phyloP scores from a whole-genome alignment of 2,888 invertebrate species.

The Chaitophorus viminalis region DNA sequence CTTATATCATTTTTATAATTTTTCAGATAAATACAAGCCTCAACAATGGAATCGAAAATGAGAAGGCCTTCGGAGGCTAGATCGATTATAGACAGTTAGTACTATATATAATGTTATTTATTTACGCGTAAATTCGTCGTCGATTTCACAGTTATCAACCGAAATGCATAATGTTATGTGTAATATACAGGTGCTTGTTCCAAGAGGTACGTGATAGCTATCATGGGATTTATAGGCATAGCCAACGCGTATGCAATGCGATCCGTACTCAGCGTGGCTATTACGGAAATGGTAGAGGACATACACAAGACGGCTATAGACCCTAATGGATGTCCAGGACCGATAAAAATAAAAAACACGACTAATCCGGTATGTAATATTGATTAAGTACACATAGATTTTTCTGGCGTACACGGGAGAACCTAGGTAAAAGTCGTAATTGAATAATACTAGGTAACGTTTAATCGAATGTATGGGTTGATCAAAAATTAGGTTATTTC shows the following conservation, averaged over 20 bases:
- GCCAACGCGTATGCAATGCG: conserved; percentile 69
- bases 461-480: too few species aligned
- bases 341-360: conserved; percentile 64
- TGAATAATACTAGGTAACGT: too few species aligned
- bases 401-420: background rate
- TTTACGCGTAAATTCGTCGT: background rate
- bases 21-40: conserved; percentile 4
- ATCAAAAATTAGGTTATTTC: too few species aligned
- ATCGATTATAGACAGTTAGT: conserved; percentile 55
- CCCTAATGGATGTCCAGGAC: conserved; percentile 71
- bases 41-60: conserved; percentile 43
- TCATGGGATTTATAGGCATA: conserved; percentile 69
- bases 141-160: background rate
- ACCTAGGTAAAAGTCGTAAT: background rate
- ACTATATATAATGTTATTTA: background rate
- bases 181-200: conserved; percentile 64
- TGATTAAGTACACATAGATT: too few species aligned
- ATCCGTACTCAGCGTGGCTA: conserved; percentile 68
- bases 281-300: conserved; percentile 68
- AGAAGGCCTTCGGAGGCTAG: conserved; percentile 45
- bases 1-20: background rate
- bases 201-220: conserved; percentile 65
- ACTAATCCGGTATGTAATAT: conserved; percentile 64
- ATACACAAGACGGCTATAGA: conserved; percentile 66
- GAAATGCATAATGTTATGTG: background rate